Evolutionary conservation across 1,140 invertebrate genomes (phyloP), one percentile per base, ranked within the genome.

Genomic region (Lepidostoma basale): DNA sequence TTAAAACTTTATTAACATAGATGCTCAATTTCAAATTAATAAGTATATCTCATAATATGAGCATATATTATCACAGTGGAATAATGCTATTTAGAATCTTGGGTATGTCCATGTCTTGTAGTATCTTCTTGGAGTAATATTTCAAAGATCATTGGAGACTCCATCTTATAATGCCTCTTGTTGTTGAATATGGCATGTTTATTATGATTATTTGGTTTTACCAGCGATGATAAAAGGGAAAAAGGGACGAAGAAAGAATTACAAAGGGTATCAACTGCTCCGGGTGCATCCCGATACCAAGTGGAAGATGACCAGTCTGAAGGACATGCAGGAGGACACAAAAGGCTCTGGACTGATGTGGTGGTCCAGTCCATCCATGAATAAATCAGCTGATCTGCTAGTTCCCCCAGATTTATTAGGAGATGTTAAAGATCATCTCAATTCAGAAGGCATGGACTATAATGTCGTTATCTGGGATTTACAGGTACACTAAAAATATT

Each of bases 401-500:
- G 85, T 92, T 16, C 86, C 90, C 1, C 89, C 89, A 6, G 85
- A 87, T 33, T 78, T 89, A 36, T 73, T 88, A 2, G 74, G 77
- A 0, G 87, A 90, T 42, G 80, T 92, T 0, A 87, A 88, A 74
- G 84, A 86, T 25, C 87, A 87, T 59, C 75, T 93, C 0, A 84
- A 85, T 40, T 83, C 86, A 5, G 84, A 85, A 59, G 84, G 85
- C 28, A 87, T 93, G 8, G 82, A 88, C 23, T 89, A 86, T 73
- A 84, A 87, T 52, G 84, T 92, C 0, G 76, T 92, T 36, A 89
- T 92, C 75, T 85, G 87, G 62, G 89, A 94, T 77, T 83, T 93
- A 67, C 85, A 89, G 85, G 89, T 90, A 84, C 69, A 9, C 18
- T 22, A 16, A n/a, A n/a, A n/a, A n/a, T n/a, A n/a, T n/a, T n/a